A percentile compares a stretch with the other conserved stretches of the same genome.
Evolutionary conservation across 2,113 vertebrate genomes (phyloP).

Genomic region (Phylloscopus whistleri): DNA sequence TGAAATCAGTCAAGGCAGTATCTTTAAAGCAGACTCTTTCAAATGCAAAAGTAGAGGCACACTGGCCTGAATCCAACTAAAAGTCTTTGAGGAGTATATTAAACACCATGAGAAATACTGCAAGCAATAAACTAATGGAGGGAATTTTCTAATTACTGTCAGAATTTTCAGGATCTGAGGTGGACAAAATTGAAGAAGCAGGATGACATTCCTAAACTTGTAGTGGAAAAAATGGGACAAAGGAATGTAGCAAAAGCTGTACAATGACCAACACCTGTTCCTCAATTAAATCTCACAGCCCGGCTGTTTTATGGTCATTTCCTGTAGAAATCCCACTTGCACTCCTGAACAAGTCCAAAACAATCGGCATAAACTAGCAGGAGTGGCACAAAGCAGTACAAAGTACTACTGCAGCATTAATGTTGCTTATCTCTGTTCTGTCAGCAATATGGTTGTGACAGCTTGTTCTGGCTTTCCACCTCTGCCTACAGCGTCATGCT

Average conservation of each 20-base stretch:
- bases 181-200: not conserved
- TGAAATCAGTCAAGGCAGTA: not conserved
- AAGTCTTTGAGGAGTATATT: not conserved
- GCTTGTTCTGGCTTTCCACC: not conserved
- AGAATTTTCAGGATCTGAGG: not conserved
- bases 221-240: not conserved
- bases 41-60: not conserved
- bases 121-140: not conserved
- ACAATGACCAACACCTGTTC: not conserved
- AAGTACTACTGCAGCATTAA: not conserved
- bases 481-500: not conserved
- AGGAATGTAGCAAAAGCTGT: not conserved
- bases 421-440: slow-evolving; percentile 12
- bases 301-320: accelerated
- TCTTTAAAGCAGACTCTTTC: not conserved
- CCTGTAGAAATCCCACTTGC: not conserved
- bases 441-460: not conserved
- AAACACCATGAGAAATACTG: not conserved
- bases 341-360: not conserved
- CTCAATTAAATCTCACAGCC: not conserved
- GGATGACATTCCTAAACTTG: not conserved
- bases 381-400: slow-evolving; percentile 20
- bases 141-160: not conserved
- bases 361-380: not conserved
- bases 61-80: not conserved